These are phyloP conservation scores for Spilarctia lutea DNA, from an alignment of 2,888 invertebrate genomes.

Conservation along the genomic window DNA sequence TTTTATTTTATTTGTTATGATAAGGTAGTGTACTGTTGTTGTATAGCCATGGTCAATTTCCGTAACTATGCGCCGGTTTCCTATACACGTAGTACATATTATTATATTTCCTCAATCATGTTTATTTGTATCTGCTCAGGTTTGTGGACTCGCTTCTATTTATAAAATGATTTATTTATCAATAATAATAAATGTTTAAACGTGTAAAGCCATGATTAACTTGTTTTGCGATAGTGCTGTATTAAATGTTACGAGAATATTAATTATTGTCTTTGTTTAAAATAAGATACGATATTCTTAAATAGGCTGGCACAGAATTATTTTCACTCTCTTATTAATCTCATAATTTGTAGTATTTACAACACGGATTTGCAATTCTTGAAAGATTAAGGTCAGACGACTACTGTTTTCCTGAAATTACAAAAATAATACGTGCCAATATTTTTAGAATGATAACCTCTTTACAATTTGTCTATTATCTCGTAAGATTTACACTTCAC, in stretches of 20 bases:
- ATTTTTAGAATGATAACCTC: background rate
- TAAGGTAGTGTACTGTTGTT: background rate
- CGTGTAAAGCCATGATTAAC: background rate
- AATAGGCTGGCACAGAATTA: too few species aligned
- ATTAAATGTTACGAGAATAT: background rate
- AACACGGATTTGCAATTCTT: background rate
- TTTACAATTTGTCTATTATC: background rate
- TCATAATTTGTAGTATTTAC: background rate
- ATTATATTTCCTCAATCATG: background rate
- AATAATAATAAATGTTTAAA: background rate
- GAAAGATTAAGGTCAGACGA: conserved; percentile 18
- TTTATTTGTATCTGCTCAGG: background rate
- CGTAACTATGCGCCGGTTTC: background rate
- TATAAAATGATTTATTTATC: background rate
- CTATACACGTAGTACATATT: background rate
- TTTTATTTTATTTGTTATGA: background rate
- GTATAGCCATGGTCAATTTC: background rate
- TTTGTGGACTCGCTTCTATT: background rate
- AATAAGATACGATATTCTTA: too few species aligned
- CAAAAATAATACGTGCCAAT: conserved; percentile 22
- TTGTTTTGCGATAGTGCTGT: background rate
- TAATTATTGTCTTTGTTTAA: background rate
- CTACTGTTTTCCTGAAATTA: conserved; percentile 19
- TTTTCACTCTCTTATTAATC: background rate
- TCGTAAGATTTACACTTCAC: background rate